Conservation (phyloP, 2,797 vertebrate genomes). For the Mormyrus hasselquistii region DNA sequence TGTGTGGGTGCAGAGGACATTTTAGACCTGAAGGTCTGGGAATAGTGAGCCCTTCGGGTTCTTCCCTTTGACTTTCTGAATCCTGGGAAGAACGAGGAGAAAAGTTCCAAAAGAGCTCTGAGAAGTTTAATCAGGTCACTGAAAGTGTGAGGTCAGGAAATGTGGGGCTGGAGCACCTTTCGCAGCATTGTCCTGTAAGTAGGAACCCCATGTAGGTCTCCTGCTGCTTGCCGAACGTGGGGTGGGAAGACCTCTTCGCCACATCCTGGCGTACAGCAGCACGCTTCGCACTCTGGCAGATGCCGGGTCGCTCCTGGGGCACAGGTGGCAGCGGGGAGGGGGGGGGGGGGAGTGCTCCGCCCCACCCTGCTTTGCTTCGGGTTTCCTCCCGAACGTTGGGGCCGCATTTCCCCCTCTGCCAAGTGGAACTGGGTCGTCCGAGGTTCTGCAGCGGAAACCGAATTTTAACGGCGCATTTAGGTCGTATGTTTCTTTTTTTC, state of each 20-base stretch:
- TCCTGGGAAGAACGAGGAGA: neutral
- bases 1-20: neutral
- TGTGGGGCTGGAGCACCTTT: neutral
- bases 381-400: neutral
- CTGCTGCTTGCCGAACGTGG: neutral
- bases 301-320: neutral
- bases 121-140: slow-evolving; percentile 10
- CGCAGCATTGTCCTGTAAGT: neutral
- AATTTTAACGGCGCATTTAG: neutral
- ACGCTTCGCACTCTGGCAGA: neutral
- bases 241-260: neutral
- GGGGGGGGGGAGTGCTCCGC: neutral
- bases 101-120: neutral
- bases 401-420: neutral
- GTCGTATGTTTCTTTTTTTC: neutral
- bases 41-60: neutral
- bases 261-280: neutral
- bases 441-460: neutral
- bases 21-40: neutral
- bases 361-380: neutral
- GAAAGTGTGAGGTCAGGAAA: neutral
- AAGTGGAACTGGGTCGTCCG: slow-evolving; percentile 4
- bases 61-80: neutral
- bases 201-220: neutral
- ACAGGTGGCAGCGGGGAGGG: neutral